Evolutionary conservation across 2,113 vertebrate species (phyloP).

Genomic region (Heterotis niloticus): DNA sequence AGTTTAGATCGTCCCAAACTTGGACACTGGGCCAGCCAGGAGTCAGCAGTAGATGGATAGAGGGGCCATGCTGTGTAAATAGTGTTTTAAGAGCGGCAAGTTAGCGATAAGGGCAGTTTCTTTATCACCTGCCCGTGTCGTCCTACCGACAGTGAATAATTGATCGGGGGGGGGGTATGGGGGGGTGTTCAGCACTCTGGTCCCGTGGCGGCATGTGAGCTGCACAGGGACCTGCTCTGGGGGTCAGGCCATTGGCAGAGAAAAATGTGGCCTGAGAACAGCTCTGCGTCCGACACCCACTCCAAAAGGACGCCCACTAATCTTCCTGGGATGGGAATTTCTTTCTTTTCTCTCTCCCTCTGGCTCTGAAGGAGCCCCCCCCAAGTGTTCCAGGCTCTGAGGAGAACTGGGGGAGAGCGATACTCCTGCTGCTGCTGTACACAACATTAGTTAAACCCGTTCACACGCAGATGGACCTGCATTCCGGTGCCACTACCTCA

Average conservation of each 20-base stretch:
- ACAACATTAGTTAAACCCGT: conserved; percentile 47
- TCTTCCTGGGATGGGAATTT: conserved; percentile 74
- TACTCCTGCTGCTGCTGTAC: conserved; percentile 15
- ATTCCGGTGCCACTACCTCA: too few species aligned
- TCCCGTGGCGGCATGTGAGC: conserved; percentile 1
- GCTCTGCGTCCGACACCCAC: conserved; percentile 46
- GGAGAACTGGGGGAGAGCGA: too few species aligned
- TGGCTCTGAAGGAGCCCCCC: conserved; percentile 62
- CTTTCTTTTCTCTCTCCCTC: conserved; percentile 23
- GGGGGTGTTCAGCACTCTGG: too few species aligned
- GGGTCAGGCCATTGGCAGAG: conserved; percentile 60
- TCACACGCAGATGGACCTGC: conserved; percentile 41
- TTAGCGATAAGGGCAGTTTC: conserved; percentile 59
- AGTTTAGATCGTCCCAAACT: conserved; percentile 5
- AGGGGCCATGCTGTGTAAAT: conserved; percentile 56
- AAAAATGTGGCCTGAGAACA: conserved; percentile 67
- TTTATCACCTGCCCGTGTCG: conserved; percentile 66
- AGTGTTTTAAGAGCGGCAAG: conserved; percentile 57
- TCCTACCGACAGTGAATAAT: conserved; percentile 45
- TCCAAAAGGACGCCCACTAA: conserved; percentile 66
- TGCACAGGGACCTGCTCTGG: conserved; percentile 57
- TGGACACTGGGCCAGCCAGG: neutral
- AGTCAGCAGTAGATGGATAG: conserved; percentile 35
- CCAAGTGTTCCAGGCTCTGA: conserved; percentile 6
- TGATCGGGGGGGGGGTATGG: too few species aligned